Evolutionary conservation across 2,797 vertebrate genomes (phyloP), one percentile per base, ranked within the genome.

Genomic region (Coregonus ussuriensis): DNA sequence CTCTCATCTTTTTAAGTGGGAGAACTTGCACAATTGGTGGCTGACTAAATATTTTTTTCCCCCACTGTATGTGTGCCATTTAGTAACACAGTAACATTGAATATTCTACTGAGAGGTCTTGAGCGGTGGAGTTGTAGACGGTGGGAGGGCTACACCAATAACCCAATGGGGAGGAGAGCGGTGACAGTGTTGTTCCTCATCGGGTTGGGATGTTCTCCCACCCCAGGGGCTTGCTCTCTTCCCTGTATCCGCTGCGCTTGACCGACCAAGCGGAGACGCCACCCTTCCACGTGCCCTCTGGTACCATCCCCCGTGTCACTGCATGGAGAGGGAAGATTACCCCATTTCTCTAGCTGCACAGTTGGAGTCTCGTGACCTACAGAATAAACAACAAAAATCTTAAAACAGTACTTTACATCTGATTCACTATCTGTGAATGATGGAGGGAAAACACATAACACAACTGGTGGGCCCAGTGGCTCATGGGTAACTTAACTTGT

Each of bases 281-380:
- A 90, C 89, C 85, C 4, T 91, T 86, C 85, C 87, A 25, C 59
- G 3, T 90, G 90, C 89, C 90, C 91, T 90, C 90, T 89, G 90
- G 88, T 85, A 88, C 83, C 80, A 70, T n/a, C 21, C 41, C 41
- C 41, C 25, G 70, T 56, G 14, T 3, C 11, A 5, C 9, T 47
- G 47, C 47, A 77, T 51, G 79, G 69, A 68, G 52, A 25, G 74
- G 18, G 18, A 62, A 62, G n/a, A 63, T 13, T 15, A 74, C 69
- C 21, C 41, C 4, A 33, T 33, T 62, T 67, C 74, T 51, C 41
- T 54, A 65, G 53, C 78, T 65, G 41, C 77, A 80, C 78, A n/a
- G 59, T 25, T 25, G 72, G 62, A 81, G 70, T 68, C 74, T 75
- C 3, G 71, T 83, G 83, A 84, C 89, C 84, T 82, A 72, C 89